Conservation (phyloP, 2,888 invertebrate species). For the Ellobium chinense region DNA sequence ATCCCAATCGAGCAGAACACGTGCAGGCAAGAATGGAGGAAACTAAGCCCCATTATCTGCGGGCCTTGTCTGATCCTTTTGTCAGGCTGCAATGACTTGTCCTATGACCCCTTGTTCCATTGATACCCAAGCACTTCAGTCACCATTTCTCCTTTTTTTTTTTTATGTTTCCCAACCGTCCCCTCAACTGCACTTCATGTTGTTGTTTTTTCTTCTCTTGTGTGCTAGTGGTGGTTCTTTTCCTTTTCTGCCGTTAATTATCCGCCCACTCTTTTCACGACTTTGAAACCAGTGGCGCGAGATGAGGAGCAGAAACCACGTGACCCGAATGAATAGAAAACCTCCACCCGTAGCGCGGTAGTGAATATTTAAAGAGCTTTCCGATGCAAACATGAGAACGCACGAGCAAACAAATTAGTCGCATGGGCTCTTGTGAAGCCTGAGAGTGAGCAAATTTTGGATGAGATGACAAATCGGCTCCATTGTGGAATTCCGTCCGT, state of each 20-base stretch:
- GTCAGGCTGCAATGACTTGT: slow-evolving; percentile 19
- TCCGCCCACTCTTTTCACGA: not conserved
- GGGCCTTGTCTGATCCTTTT: slow-evolving; percentile 26
- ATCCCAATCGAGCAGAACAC: slow-evolving; percentile 21
- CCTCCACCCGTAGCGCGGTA: not conserved
- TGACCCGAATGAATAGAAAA: not conserved
- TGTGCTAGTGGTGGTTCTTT: not conserved
- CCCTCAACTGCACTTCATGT: not conserved
- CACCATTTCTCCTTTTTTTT: not conserved
- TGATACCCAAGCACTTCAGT: slow-evolving; percentile 25
- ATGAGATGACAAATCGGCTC: not conserved
- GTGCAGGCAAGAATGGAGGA: slow-evolving; percentile 6
- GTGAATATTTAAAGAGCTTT: slow-evolving; percentile 21
- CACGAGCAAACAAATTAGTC: slow-evolving; percentile 33
- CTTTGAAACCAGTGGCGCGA: not conserved
- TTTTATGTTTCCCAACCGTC: not conserved
- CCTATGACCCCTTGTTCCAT: not conserved
- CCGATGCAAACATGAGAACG: slow-evolving; percentile 27
- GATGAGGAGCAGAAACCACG: not conserved
- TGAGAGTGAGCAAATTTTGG: not conserved
- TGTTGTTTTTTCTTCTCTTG: not conserved
- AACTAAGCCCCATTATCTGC: slow-evolving; percentile 11
- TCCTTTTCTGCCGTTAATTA: slow-evolving; percentile 9
- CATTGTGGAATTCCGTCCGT: not conserved
- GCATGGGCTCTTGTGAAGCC: slow-evolving; percentile 20